Evolutionary conservation across 2,797 vertebrate species (phyloP).

Genomic region (Eulemur mongoz): DNA sequence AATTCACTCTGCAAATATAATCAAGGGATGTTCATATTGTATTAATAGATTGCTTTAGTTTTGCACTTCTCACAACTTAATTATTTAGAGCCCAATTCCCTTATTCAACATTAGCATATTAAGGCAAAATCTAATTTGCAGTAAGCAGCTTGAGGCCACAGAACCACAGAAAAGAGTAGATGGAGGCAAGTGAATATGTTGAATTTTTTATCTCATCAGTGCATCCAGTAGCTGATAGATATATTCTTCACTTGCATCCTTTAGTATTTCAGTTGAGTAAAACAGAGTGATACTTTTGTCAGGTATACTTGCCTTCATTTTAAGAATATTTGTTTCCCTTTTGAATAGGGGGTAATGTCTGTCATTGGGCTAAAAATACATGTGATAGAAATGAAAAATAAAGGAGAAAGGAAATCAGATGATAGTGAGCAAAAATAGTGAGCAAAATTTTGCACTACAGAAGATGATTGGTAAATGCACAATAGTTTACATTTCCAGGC

Average conservation of each 20-base stretch:
- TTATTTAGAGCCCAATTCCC: slow-evolving; percentile 76
- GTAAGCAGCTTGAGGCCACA: slow-evolving; percentile 78
- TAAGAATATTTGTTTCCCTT: background rate
- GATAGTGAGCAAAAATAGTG: background rate
- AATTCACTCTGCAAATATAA: slow-evolving; percentile 78
- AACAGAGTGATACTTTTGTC: background rate
- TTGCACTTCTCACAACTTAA: slow-evolving; percentile 76
- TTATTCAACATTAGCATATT: slow-evolving; percentile 76
- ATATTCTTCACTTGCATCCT: slow-evolving; percentile 3
- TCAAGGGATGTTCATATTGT: slow-evolving; percentile 76
- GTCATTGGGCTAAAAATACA: background rate
- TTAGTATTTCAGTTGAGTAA: slow-evolving; percentile 5
- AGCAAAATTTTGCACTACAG: background rate
- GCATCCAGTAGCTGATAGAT: background rate
- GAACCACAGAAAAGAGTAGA: slow-evolving; percentile 60
- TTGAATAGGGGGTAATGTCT: background rate
- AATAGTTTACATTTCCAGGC: background rate
- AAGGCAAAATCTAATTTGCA: slow-evolving; percentile 78
- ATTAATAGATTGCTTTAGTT: slow-evolving; percentile 78
- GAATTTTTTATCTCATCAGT: slow-evolving; percentile 47
- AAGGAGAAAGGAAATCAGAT: background rate
- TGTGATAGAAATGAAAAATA: background rate
- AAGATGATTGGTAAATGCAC: background rate
- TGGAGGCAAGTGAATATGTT: background rate
- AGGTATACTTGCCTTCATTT: background rate